These are phyloP conservation scores for Oryctes rhinoceros DNA, from an alignment of 1,140 invertebrate species.

Conservation along the genomic window DNA sequence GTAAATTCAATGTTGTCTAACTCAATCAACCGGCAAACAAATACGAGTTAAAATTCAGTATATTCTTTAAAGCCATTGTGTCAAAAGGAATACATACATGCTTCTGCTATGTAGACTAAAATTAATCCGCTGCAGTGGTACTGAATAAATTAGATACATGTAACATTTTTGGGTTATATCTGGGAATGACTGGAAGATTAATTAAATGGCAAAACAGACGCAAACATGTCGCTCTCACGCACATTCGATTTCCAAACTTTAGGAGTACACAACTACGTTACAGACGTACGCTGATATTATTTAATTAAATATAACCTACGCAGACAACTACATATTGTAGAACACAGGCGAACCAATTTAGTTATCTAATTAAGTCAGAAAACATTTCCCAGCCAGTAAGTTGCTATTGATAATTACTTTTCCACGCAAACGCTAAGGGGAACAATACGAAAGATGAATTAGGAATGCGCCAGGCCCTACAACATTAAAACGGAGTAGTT, in stretches of 20 bases:
- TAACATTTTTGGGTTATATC: too few species aligned
- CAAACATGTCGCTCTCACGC: background rate
- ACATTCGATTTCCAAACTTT: slow-evolving; percentile 7
- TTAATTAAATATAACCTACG: too few species aligned
- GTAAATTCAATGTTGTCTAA: too few species aligned
- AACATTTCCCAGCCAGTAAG: slow-evolving; percentile 10
- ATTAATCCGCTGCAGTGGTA: too few species aligned
- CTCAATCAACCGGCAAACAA: too few species aligned
- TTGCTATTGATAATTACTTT: slow-evolving; percentile 3
- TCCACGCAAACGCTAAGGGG: background rate
- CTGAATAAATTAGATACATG: too few species aligned
- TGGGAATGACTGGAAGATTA: background rate
- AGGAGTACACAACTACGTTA: background rate
- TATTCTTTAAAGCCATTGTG: too few species aligned
- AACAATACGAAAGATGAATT: background rate
- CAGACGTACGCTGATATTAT: background rate
- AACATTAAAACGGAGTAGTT: too few species aligned
- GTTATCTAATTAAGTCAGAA: slow-evolving; percentile 1
- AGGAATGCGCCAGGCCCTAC: too few species aligned
- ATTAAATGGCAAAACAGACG: background rate
- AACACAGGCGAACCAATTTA: background rate
- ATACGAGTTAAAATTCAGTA: too few species aligned
- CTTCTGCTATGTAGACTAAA: too few species aligned
- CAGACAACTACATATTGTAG: background rate
- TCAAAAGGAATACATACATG: too few species aligned